Conservation (phyloP, 2,888 invertebrate species). For the Ceramica pisi region DNA sequence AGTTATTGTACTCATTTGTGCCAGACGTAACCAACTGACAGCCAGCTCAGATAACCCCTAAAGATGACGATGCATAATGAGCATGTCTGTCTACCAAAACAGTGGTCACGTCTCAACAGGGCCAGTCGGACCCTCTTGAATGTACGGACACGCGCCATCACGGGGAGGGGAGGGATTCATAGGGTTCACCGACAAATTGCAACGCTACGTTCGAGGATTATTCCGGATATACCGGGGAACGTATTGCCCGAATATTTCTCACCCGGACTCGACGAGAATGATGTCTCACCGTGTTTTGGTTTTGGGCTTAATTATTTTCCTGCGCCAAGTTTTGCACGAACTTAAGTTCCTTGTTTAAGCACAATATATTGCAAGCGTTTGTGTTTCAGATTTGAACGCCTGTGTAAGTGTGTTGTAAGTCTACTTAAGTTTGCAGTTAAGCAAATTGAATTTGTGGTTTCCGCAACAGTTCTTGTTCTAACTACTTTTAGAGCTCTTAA, state of each 20-base stretch:
- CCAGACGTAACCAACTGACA: neutral
- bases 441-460: constrained; percentile 45
- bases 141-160: constrained; percentile 64
- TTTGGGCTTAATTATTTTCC: constrained; percentile 65
- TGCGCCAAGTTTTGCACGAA: constrained; percentile 34
- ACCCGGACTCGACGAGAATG: constrained; percentile 65
- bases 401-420: constrained; percentile 37
- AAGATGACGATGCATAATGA: constrained; percentile 44
- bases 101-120: constrained; percentile 61
- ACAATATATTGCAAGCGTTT: constrained; percentile 51
- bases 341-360: constrained; percentile 44
- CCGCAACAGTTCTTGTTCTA: constrained; percentile 1
- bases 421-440: constrained; percentile 34
- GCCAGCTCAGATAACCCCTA: constrained; percentile 2
- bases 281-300: constrained; percentile 63
- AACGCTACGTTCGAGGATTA: constrained; percentile 71
- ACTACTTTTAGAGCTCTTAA: constrained; percentile 1
- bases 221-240: constrained; percentile 73
- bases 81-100: constrained; percentile 25
- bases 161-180: constrained; percentile 44
- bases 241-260: constrained; percentile 75
- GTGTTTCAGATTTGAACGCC: constrained; percentile 40
- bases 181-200: constrained; percentile 73
- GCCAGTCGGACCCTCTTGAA: constrained; percentile 62
- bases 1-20: neutral